Base-by-base conservation (phyloP, 2,113 vertebrate genomes). In the Oncorhynchus kisutch region DNA sequence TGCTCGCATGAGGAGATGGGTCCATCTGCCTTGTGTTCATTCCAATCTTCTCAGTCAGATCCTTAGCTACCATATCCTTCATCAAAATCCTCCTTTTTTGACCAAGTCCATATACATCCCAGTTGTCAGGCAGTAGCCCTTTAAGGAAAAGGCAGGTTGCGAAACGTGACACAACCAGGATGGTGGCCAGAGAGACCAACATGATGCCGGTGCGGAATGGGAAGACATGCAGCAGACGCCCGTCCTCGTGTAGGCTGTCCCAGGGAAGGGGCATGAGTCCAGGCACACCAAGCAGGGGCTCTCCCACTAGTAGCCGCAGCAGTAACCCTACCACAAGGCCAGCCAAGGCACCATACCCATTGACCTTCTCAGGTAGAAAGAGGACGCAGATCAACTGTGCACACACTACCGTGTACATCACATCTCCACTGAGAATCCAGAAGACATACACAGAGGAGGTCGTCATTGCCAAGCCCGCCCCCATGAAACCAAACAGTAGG, bases 361-460 rank as follows among this genome's bases (percentile, higher is more conserved):
- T 94, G 0, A 78, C 78, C 68, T 72, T 80, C 51, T 48, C 27
- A 84, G 86, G n/a, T 3, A 94, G 87, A 29, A 89, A 83, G 5
- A 85, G 80, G 70, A 8, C 82, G 0, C 93, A 94, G 18, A 88
- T 91, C 65, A 95, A 85, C 78, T 95, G 94, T 1, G 94, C 89
- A 48, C 91, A 89, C 31, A 94, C 83, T 45, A 94, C 73, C 0
- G 89, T 79, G 0, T 94, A 94, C 11, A 93, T 79, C 60, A 95
- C 76, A 48, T 94, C 94, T 4, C 88, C 85, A 0, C 93, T 90
- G 70, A 94, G 49, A 69, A 94, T 86, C 93, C 93, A 94, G 39
- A 95, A 82, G 45, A 91, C 82, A 0, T 89, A 89, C 67, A 93
- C 4, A 0, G 79, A 83, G 0, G 3, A 86, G 86, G 79, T 48